Conservation (phyloP, 2,113 vertebrate genomes). For the Coptodon rendalli region DNA sequence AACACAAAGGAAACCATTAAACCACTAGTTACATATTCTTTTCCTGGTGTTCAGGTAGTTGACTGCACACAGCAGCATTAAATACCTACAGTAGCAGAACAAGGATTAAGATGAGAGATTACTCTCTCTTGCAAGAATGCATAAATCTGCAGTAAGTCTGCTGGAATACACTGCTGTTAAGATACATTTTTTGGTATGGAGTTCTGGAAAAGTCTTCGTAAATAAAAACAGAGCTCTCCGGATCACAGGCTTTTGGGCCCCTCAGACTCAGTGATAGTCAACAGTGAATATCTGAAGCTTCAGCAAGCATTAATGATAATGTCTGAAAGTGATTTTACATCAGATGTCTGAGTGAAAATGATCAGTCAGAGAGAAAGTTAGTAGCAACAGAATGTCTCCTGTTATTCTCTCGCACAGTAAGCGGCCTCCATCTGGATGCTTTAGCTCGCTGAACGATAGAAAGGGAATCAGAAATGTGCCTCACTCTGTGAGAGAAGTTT, state of each 20-base stretch:
- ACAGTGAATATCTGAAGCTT: not conserved
- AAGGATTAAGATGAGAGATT: not conserved
- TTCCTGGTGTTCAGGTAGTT: not conserved
- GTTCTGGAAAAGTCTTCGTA: not conserved
- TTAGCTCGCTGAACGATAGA: not conserved
- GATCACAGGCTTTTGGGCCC: not conserved
- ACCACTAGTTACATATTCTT: not conserved
- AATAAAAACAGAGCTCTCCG: not conserved
- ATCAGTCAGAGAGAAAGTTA: not conserved
- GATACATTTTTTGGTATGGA: not conserved
- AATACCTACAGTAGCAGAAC: accelerated
- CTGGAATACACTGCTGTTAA: not conserved
- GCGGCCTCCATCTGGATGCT: not conserved
- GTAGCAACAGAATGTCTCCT: not conserved
- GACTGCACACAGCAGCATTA: not conserved
- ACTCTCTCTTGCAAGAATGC: not conserved
- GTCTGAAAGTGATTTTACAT: not conserved
- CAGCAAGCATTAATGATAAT: not conserved
- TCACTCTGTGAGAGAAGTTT: accelerated
- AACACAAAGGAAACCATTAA: not conserved
- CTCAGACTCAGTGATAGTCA: not conserved
- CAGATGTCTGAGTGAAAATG: not conserved
- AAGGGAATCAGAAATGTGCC: not conserved
- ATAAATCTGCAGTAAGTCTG: not conserved
- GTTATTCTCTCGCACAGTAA: not conserved